Percentiles rank a stretch among this genome's conserved stretches.
These are phyloP conservation scores for Eubasilissa splendida DNA, from an alignment of 2,888 invertebrate genomes.

Conservation along the genomic window DNA sequence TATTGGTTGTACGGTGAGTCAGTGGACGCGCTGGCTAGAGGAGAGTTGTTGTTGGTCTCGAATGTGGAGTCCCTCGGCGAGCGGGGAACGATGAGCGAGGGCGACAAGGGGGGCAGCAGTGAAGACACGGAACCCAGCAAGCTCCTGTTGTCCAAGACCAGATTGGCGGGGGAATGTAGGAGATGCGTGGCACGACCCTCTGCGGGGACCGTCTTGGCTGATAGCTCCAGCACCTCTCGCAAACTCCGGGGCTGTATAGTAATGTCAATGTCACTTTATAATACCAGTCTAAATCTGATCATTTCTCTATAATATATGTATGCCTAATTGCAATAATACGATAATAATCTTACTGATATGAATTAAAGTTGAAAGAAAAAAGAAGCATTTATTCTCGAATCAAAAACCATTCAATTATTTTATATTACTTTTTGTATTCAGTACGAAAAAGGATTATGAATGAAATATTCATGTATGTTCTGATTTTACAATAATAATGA, in stretches of 20 bases:
- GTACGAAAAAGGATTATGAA: no score
- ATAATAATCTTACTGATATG: no score
- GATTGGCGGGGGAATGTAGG: slow-evolving; percentile 17
- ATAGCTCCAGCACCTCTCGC: slow-evolving; percentile 12
- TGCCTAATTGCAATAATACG: no score
- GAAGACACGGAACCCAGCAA: slow-evolving; percentile 34
- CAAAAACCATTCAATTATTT: no score
- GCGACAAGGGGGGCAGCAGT: slow-evolving; percentile 29
- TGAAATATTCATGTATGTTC: no score
- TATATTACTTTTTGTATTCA: no score
- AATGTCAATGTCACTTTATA: not conserved
- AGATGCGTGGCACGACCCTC: slow-evolving; percentile 2
- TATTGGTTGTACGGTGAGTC: slow-evolving; percentile 14
- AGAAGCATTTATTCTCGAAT: no score
- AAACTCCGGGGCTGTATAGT: slow-evolving; percentile 20
- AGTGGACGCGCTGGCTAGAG: slow-evolving; percentile 14
- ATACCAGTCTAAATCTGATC: no score
- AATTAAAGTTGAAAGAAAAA: no score
- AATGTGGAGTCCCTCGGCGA: slow-evolving; percentile 34
- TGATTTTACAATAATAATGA: no score
- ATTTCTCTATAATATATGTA: no score
- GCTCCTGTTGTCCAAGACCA: slow-evolving; percentile 36
- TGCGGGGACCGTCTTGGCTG: not conserved
- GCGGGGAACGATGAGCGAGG: slow-evolving; percentile 10
- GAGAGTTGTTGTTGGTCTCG: slow-evolving; percentile 45